Percentiles rank a stretch among this genome's conserved stretches.
Evolutionary conservation across 2,797 vertebrate genomes (phyloP).

Genomic region (Brachymystax lenok): DNA sequence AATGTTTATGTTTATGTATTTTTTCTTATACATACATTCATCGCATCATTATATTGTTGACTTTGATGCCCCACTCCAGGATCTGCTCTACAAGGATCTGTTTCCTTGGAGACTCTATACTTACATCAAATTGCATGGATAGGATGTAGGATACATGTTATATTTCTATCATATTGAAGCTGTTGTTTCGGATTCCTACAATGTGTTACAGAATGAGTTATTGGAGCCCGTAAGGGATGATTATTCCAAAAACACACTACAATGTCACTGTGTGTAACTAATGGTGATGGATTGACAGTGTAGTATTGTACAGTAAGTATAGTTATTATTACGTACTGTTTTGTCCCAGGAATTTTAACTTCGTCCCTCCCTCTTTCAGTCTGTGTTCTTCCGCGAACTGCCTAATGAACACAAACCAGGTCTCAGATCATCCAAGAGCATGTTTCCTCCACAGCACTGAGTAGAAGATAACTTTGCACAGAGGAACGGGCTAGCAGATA

Average conservation of each 20-base stretch:
- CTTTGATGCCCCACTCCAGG: not conserved
- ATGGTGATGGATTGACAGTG: not conserved
- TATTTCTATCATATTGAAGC: not conserved
- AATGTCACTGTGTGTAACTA: not conserved
- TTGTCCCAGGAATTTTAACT: not conserved
- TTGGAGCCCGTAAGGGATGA: not conserved
- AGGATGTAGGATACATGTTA: not conserved
- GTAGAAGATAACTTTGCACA: not conserved
- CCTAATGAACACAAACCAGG: not conserved
- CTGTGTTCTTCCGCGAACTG: not conserved
- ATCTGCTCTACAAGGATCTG: not conserved
- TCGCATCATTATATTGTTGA: not conserved
- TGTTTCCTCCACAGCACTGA: not conserved
- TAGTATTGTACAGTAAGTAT: too few relatives aligned
- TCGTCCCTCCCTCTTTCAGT: not conserved
- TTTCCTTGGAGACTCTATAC: not conserved
- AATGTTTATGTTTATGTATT: not conserved
- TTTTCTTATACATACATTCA: not conserved
- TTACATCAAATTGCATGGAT: not conserved
- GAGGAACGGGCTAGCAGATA: not conserved
- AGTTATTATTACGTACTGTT: too few relatives aligned
- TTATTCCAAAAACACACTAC: not conserved
- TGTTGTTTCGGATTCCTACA: too few relatives aligned
- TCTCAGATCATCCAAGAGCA: not conserved
- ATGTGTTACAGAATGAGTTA: not conserved